Evolutionary conservation across 53 echinoderm and acorn worm genomes (phyloP), one percentile per base, ranked within the genome.

Genomic region (Astropecten irregularis): DNA sequence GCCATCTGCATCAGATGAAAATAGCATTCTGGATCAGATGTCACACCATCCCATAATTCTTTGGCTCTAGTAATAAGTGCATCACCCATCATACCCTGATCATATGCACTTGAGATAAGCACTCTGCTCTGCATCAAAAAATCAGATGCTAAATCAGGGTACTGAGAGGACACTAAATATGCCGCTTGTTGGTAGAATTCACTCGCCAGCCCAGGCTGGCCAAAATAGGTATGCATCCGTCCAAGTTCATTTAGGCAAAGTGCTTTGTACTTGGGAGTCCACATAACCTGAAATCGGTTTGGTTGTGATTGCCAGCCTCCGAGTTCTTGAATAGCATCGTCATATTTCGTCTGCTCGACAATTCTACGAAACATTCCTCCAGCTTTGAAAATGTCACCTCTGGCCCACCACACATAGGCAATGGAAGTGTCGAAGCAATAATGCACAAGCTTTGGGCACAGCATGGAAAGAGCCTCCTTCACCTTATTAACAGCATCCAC

Each of bases 341-440:
- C n/a, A n/a, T n/a, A n/a, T n/a, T n/a, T n/a, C 52, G 47, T 51
- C 50, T 34, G 52, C 35, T 52, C 52, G 21, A 35, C 31, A 19
- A 73, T 35, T 36, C 36, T 73, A 22, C 35, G 18, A 53, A 73
- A 73, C 50, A 73, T 30, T 54, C 18, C 36, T 35, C 53, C 29
- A 35, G 73, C 73, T 21, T 53, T 73, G 30, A 10, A 9, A 31
- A 73, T 18, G 25, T 73, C 73, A 2, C 73, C 73, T 53, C 73
- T 73, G 50, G 47, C 30, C 73, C 73, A 73, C 73, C 73, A 73
- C 34, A 73, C 73, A 4, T 73, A 73, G 8, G 73, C 73, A 8
- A 73, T 18, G 26, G 73, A 52, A 9, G 73, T 52, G 30, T 73
- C 73, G 16, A 73, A 52, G 38, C 73, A 53, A 35, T 52, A 33